Percentiles rank a stretch among this genome's conserved stretches.
Conservation (phyloP, 2,113 vertebrate species). For the Lepidothrix coronata region DNA sequence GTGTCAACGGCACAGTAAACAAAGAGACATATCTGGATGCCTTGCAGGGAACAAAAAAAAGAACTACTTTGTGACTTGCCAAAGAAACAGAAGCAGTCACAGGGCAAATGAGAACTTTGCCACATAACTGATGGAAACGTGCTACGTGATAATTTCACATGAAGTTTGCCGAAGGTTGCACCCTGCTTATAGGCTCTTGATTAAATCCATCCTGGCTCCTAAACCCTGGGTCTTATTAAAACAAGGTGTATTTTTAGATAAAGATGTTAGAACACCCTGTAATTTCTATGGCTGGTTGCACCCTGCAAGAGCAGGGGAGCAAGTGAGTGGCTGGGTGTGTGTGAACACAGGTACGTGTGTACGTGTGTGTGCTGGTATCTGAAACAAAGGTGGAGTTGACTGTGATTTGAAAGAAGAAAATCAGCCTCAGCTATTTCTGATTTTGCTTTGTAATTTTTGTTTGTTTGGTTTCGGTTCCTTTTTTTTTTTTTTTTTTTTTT, state of each 20-base stretch:
- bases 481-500: no score
- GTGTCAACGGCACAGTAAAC: background rate
- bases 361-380: background rate
- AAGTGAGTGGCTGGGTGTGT: background rate
- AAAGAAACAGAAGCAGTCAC: background rate
- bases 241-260: conserved; percentile 35
- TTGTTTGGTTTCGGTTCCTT: background rate
- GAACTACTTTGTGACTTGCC: background rate
- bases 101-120: background rate
- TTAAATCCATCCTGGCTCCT: background rate
- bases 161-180: background rate
- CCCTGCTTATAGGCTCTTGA: background rate
- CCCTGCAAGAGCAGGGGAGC: background rate
- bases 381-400: background rate
- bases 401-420: background rate
- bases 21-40: conserved; percentile 1
- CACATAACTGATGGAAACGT: background rate
- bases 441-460: background rate
- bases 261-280: background rate
- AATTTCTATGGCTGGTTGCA: background rate
- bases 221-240: background rate
- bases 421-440: background rate
- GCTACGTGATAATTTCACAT: background rate
- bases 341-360: background rate
- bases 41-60: background rate